Conservation (phyloP, 2,113 vertebrate genomes). For the Oreotragus oreotragus region DNA sequence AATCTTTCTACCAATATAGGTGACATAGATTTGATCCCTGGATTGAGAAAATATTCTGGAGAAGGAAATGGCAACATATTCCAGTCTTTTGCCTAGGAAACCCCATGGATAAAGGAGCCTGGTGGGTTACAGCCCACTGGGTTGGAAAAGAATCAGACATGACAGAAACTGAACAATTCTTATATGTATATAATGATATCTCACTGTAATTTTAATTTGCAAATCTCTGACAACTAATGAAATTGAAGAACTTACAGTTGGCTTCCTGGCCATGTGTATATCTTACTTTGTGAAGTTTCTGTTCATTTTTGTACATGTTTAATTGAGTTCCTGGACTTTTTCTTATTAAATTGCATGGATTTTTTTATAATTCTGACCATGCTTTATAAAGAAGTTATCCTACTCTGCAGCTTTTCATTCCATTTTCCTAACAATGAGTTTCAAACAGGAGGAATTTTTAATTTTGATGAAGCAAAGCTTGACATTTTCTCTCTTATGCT, state of each 20-base stretch:
- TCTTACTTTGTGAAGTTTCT: neutral
- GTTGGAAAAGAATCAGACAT: too few species aligned
- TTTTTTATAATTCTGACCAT: neutral
- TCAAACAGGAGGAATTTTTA: neutral
- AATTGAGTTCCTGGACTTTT: neutral
- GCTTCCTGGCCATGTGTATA: neutral
- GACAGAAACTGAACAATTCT: neutral
- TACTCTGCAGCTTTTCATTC: neutral
- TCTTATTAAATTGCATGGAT: neutral
- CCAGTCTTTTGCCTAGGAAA: too few species aligned
- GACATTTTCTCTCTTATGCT: neutral
- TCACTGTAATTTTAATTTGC: neutral
- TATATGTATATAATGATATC: neutral
- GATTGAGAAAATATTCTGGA: too few species aligned
- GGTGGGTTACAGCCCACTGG: too few species aligned
- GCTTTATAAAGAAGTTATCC: neutral
- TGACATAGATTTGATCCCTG: too few species aligned
- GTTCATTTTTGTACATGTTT: neutral
- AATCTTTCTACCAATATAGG: too few species aligned
- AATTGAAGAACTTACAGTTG: neutral
- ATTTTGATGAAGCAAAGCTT: neutral
- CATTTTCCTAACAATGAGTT: neutral
- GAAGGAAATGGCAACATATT: too few species aligned
- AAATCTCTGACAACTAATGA: neutral
- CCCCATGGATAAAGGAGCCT: too few species aligned